These are phyloP conservation scores for Iphiclides podalirius DNA, from an alignment of 2,888 invertebrate species.

Conservation along the genomic window DNA sequence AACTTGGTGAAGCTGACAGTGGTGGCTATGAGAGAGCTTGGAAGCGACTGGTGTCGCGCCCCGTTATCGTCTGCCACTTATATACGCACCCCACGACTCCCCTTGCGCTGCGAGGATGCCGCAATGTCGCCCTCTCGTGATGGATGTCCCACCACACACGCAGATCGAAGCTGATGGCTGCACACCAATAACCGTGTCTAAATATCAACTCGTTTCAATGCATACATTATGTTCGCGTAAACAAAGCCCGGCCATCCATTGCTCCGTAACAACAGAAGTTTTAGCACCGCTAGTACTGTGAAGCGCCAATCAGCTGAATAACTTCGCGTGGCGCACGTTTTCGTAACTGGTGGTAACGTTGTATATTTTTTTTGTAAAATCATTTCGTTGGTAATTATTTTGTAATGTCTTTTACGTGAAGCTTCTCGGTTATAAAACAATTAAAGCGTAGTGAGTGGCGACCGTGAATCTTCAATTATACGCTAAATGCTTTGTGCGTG, in stretches of 20 bases:
- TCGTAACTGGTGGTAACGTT: no score
- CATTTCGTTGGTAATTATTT: slow-evolving; percentile 56
- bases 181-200: slow-evolving; percentile 47
- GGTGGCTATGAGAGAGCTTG: slow-evolving; percentile 45
- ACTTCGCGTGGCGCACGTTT: no score
- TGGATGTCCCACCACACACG: slow-evolving; percentile 45
- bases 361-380: slow-evolving; percentile 24
- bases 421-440: slow-evolving; percentile 54
- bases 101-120: slow-evolving; percentile 51
- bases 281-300: no score
- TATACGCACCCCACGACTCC: slow-evolving; percentile 61
- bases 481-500: slow-evolving; percentile 36
- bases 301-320: slow-evolving; percentile 14
- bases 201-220: slow-evolving; percentile 36
- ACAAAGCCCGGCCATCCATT: slow-evolving; percentile 33
- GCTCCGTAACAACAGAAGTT: slow-evolving; percentile 33
- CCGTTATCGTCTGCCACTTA: slow-evolving; percentile 53
- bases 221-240: slow-evolving; percentile 8
- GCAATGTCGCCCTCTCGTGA: slow-evolving; percentile 62
- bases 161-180: slow-evolving; percentile 36
- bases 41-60: slow-evolving; percentile 64
- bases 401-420: slow-evolving; percentile 49
- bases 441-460: slow-evolving; percentile 52
- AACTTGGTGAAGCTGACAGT: slow-evolving; percentile 44
- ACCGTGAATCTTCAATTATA: slow-evolving; percentile 60